Conservation (phyloP, 1,140 invertebrate genomes). For the Onthophagus taurus region DNA sequence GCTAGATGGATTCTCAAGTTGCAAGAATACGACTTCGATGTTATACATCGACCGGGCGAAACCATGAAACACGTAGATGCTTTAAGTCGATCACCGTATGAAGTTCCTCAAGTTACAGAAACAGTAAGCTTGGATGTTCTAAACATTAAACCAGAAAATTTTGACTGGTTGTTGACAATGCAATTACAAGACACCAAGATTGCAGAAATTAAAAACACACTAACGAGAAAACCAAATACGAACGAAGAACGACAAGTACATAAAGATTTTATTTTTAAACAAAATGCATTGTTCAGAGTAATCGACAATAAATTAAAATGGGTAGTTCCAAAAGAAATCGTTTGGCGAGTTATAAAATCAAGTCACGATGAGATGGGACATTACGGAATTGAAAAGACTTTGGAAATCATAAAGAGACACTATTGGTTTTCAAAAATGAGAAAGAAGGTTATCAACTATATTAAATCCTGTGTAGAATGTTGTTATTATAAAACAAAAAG, state of each 20-base stretch:
- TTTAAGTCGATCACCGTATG: slow-evolving; percentile 19
- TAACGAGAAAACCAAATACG: background rate
- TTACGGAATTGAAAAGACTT: slow-evolving; percentile 19
- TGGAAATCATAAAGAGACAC: slow-evolving; percentile 20
- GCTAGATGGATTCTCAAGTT: slow-evolving; percentile 29
- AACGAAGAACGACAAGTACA: background rate
- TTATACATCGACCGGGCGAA: slow-evolving; percentile 25
- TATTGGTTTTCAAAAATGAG: slow-evolving; percentile 30
- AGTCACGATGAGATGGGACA: slow-evolving; percentile 3
- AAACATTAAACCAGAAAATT: background rate
- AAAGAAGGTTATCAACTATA: slow-evolving; percentile 22
- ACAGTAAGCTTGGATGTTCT: background rate
- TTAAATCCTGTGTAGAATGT: slow-evolving; percentile 25
- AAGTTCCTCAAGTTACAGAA: background rate
- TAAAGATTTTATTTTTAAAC: background rate
- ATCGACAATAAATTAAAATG: background rate
- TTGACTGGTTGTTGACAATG: background rate
- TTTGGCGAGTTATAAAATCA: background rate
- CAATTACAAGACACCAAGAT: background rate
- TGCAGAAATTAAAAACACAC: background rate
- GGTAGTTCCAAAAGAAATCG: slow-evolving; percentile 1
- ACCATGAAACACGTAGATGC: slow-evolving; percentile 30
- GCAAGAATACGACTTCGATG: slow-evolving; percentile 27
- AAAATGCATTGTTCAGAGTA: background rate
- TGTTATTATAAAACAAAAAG: slow-evolving; percentile 24